phyloP scores from a whole-genome alignment of 2,888 invertebrate genomes.

The Ennomos erosarius region DNA sequence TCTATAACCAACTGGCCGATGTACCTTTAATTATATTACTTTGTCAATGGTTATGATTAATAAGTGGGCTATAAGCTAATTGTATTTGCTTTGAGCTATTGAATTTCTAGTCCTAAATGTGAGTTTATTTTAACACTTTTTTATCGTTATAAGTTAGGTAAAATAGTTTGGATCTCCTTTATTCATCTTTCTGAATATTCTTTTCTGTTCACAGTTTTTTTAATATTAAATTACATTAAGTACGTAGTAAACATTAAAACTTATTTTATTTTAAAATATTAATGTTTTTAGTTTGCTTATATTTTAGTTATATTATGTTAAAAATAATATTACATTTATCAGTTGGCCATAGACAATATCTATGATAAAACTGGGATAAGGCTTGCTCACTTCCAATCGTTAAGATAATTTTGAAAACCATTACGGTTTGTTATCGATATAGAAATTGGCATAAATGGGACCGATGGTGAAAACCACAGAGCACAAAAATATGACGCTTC shows the following conservation, averaged over 20 bases:
- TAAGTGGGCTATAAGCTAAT: too few species aligned
- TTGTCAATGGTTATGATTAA: too few species aligned
- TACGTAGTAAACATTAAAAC: too few species aligned
- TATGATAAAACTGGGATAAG: constrained; percentile 48
- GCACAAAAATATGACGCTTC: too few species aligned
- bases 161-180: too few species aligned
- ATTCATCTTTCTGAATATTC: neutral
- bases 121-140: too few species aligned
- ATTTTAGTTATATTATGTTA: neutral
- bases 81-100: too few species aligned
- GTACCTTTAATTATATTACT: constrained; percentile 1
- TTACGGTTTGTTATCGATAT: constrained; percentile 43
- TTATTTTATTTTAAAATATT: too few species aligned
- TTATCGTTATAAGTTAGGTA: too few species aligned
- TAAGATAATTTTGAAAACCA: constrained; percentile 32
- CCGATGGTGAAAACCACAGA: too few species aligned
- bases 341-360: constrained; percentile 55
- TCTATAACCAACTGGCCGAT: constrained; percentile 36
- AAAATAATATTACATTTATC: constrained; percentile 23
- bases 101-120: too few species aligned
- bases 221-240: too few species aligned
- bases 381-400: constrained; percentile 72
- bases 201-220: neutral
- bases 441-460: constrained; percentile 30
- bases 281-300: neutral